Evolutionary conservation across 2,797 vertebrate genomes (phyloP).

Genomic region (Peromyscus attwateri): DNA sequence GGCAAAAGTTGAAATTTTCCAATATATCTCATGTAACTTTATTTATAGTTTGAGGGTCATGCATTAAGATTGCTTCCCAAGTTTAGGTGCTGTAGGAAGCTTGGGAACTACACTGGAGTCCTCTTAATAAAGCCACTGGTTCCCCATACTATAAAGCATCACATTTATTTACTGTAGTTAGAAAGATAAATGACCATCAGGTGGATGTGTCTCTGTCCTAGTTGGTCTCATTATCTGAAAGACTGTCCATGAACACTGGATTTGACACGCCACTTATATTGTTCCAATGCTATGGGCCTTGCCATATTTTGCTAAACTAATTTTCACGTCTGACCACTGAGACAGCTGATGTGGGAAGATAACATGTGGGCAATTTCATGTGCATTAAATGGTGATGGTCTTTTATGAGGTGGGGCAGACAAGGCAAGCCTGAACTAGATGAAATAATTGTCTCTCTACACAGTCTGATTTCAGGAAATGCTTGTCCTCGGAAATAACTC

Average conservation of each 20-base stretch:
- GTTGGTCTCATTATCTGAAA: neutral
- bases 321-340: slow-evolving; percentile 5
- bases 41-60: neutral
- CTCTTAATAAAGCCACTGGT: neutral
- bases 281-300: neutral
- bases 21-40: neutral
- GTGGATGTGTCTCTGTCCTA: neutral
- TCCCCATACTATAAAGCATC: neutral
- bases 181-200: neutral
- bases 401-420: neutral
- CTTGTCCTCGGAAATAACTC: neutral
- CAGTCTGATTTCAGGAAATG: neutral
- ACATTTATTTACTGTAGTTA: neutral
- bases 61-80: neutral
- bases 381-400: neutral
- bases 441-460: neutral
- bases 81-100: neutral
- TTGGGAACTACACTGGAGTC: neutral
- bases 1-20: neutral
- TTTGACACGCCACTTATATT: neutral
- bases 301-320: neutral
- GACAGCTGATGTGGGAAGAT: neutral
- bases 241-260: neutral
- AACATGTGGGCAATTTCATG: neutral
- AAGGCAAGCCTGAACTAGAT: neutral